Conservation (phyloP, 2,113 vertebrate genomes). For the Desmodus rotundus region DNA sequence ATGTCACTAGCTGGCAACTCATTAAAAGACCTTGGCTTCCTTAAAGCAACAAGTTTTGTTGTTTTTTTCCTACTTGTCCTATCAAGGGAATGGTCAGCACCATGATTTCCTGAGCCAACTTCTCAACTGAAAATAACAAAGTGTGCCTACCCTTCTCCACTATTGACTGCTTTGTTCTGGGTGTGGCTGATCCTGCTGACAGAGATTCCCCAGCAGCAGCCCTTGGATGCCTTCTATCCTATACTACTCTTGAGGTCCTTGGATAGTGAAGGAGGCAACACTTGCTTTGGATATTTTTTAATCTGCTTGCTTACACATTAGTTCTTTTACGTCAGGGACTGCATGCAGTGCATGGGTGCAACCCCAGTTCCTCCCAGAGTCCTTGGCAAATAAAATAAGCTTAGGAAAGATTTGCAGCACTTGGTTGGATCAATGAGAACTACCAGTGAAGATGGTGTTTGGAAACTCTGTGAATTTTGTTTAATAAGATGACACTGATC, state of each 20-base stretch:
- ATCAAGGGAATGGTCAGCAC: neutral
- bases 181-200: accelerated
- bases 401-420: neutral
- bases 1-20: neutral
- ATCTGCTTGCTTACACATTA: neutral
- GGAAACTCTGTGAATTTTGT: slow-evolving; percentile 24
- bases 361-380: neutral
- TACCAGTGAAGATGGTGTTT: neutral
- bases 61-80: neutral
- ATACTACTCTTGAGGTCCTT: neutral
- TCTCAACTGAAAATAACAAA: neutral
- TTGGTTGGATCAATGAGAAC: neutral
- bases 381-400: neutral
- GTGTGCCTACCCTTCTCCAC: neutral
- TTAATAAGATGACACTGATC: slow-evolving; percentile 24
- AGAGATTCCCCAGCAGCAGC: accelerated
- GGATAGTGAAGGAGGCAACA: neutral
- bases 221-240: neutral
- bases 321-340: neutral
- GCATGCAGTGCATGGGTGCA: neutral
- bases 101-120: neutral
- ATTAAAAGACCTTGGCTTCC: neutral
- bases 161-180: neutral
- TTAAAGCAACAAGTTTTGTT: neutral
- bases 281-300: neutral